These are phyloP conservation scores for Teleogryllus oceanicus DNA, from an alignment of 2,888 invertebrate species.

Conservation along the genomic window DNA sequence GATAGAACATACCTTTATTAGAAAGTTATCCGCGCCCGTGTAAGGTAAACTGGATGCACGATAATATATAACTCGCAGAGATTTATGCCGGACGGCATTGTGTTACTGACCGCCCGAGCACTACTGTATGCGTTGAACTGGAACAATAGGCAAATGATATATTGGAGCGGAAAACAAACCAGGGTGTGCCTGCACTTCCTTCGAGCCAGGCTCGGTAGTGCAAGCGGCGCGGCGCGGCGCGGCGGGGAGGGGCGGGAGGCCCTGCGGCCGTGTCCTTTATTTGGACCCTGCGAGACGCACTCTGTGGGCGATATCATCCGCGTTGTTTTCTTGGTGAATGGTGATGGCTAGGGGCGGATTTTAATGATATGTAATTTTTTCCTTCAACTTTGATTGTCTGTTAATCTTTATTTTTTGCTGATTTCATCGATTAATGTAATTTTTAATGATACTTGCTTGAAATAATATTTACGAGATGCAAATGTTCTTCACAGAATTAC, in stretches of 20 bases:
- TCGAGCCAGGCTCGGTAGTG: not conserved
- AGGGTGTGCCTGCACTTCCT: constrained; percentile 1
- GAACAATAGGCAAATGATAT: constrained; percentile 18
- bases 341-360: too few species aligned
- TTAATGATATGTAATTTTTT: too few species aligned
- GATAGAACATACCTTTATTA: not conserved
- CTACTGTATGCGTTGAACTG: constrained; percentile 6
- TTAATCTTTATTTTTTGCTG: too few species aligned
- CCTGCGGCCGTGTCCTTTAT: too few species aligned
- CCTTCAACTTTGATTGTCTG: too few species aligned
- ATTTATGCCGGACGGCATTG: not conserved
- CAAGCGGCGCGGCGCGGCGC: not conserved
- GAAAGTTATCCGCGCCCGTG: constrained; percentile 11
- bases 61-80: not conserved
- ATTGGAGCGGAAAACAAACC: not conserved
- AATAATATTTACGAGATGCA: too few species aligned
- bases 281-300: too few species aligned
- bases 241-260: not conserved
- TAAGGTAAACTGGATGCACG: constrained; percentile 18
- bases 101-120: not conserved
- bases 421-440: too few species aligned
- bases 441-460: too few species aligned
- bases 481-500: too few species aligned
- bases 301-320: too few species aligned
- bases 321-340: too few species aligned